Base-by-base conservation (phyloP, 2,888 invertebrate species). In the Agriopis leucophaearia region DNA sequence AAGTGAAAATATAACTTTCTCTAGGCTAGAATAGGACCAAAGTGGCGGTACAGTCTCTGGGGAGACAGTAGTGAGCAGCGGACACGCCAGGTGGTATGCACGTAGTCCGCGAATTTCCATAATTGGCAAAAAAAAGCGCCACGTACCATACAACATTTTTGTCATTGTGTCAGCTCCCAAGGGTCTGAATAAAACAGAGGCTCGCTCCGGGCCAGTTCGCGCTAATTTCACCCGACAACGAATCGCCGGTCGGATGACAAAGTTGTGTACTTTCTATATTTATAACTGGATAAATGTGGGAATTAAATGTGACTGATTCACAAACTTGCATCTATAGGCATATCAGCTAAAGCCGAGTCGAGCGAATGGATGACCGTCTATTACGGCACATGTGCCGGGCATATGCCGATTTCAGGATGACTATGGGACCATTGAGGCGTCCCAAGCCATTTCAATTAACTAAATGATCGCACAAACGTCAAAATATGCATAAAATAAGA, bases 171-270 rank as follows among this genome's bases (percentile, higher is more conserved):
- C 82, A 81, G 85, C 80, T 88, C 90, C 89, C 89, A 81, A 80
- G 88, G 87, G 89, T 68, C 85, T 90, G 89, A 90, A 90, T 90
- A 92, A 89, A 91, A 91, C 86, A 89, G 86, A 85, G 87, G 83
- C 86, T 80, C 83, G 83, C 85, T 83, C 79, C 83, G 81, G 78
- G 73, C 83, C 86, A 86, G 87, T 84, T 81, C 80, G 78, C 84
- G 85, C 84, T 89, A 88, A 90, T 92, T 91, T 90, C 78, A 77
- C 70, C 77, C 78, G 85, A 84, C 87, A 88, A 86, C 83, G 83
- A 82, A 82, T 86, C 78, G 82, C 75, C 82, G 75, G 78, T 75
- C 78, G 79, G 79, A 83, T 84, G 84, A 84, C 83, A 81, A 82
- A 82, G 78, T 84, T 81, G 80, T 77, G 62, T 71, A 66, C 66